Evolutionary conservation across 2,888 invertebrate species (phyloP).

Genomic region (Axea sp.): DNA sequence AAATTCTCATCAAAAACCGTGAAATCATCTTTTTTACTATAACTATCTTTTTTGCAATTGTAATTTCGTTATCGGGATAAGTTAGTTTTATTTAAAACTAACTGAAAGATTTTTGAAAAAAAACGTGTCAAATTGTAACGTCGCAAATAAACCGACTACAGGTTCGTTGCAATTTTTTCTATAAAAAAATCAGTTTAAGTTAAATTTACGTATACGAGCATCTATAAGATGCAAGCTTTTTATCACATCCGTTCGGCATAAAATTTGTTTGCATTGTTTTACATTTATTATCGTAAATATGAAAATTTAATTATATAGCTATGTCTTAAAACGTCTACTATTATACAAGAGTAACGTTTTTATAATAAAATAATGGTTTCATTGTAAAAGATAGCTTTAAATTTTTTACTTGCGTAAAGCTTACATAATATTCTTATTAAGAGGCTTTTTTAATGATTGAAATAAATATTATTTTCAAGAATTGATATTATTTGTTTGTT

Average conservation of each 20-base stretch:
- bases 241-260: slow-evolving; percentile 15
- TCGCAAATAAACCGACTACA: no score
- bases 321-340: slow-evolving; percentile 24
- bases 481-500: slow-evolving; percentile 48
- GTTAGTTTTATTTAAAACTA: no score
- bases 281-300: slow-evolving; percentile 44
- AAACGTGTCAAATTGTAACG: no score
- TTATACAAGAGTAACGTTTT: slow-evolving; percentile 43
- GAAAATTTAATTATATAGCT: slow-evolving; percentile 44
- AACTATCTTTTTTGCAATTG: no score
- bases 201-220: no score
- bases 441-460: slow-evolving; percentile 4
- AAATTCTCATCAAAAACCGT: no score
- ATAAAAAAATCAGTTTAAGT: no score
- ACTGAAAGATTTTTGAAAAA: no score
- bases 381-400: slow-evolving; percentile 37
- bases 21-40: no score
- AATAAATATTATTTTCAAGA: slow-evolving; percentile 31
- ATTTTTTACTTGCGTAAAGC: slow-evolving; percentile 7
- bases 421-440: slow-evolving; percentile 49
- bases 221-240: slow-evolving; percentile 27
- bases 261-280: slow-evolving; percentile 55
- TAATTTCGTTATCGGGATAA: no score
- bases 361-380: slow-evolving; percentile 45
- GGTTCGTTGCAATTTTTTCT: no score